These are phyloP conservation scores for Halcyon senegalensis DNA, from an alignment of 2,113 vertebrate genomes.

Conservation along the genomic window DNA sequence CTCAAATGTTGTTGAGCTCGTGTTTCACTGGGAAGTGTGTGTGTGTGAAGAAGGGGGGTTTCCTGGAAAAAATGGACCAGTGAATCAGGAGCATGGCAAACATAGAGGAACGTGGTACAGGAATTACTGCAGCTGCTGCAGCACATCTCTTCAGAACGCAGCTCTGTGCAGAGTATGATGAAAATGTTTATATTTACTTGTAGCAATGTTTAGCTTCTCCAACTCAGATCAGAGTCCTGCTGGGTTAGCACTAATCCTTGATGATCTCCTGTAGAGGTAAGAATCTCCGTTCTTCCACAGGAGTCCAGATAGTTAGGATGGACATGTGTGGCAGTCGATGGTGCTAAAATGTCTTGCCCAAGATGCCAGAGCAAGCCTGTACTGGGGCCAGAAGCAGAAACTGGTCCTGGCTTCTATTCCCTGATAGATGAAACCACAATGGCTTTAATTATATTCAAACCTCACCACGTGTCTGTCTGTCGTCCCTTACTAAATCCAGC, in stretches of 20 bases:
- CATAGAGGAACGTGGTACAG: neutral
- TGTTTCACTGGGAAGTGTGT: neutral
- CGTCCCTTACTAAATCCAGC: neutral
- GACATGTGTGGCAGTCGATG: neutral
- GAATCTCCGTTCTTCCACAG: neutral
- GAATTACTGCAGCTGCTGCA: neutral
- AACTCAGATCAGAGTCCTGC: neutral
- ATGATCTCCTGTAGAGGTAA: neutral
- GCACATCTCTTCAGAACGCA: neutral
- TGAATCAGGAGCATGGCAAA: neutral
- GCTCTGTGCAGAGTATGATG: neutral
- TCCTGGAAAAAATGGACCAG: neutral
- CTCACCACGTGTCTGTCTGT: neutral
- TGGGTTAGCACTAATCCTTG: neutral
- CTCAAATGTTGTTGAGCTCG: neutral
- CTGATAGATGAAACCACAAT: constrained; percentile 21
- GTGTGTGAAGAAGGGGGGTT: neutral
- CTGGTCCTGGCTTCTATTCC: neutral
- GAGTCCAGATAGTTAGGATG: neutral
- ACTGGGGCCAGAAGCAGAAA: neutral
- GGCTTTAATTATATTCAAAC: neutral
- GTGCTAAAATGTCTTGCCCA: neutral
- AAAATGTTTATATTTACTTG: neutral
- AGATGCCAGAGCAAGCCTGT: neutral
- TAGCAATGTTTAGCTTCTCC: neutral